Base-by-base conservation (phyloP, 37 sponge, comb jelly and placozoan species). In the Hexactinellida sp. region DNA sequence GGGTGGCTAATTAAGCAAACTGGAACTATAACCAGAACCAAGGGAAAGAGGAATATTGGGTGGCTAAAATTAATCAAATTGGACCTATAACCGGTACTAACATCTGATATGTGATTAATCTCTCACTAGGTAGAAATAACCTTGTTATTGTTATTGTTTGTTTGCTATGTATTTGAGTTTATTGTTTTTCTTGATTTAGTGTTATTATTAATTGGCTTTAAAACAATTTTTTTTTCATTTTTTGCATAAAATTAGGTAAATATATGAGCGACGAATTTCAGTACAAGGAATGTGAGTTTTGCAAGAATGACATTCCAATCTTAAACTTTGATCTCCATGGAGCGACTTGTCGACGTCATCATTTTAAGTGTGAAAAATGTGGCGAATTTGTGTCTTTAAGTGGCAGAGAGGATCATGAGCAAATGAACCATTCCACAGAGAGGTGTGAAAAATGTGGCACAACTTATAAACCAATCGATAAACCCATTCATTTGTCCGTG, bases 361-460 rank as follows among this genome's bases (percentile, higher is more conserved):
- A 10, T 10, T 23, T 25, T n/a, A 63, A n/a, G 34, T 63, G 76
- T 63, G 25, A 32, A 23, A 28, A n/a, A n/a, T 63, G 76, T 63
- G 76, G 76, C 28, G 76, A 63, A n/a, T 63, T 10, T 23, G 76
- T 63, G 25, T 10, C 76, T 7, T 3, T 32, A n/a, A 63, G 76
- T 63, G 76, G 76, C 76, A 63, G 76, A 63, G 76, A 63, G 34
- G 76, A 63, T 3, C 76, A 63, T n/a, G 76, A 63, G 76, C 76
- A 63, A 7, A 3, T 63, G 34, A 32, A n/a, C 21, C 76, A 63
- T 23, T 21, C 76, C 5, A 1, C 3, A 23, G 32, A 63, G 34
- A 10, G 30, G 76, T 63, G 76, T n/a, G 21, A 10, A n/a, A 10
- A 25, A n/a, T 63, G 76, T n/a, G 76, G 76, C 21, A n/a, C 3